Base-by-base conservation (phyloP, 2,888 invertebrate species). In the Idaea straminata region DNA sequence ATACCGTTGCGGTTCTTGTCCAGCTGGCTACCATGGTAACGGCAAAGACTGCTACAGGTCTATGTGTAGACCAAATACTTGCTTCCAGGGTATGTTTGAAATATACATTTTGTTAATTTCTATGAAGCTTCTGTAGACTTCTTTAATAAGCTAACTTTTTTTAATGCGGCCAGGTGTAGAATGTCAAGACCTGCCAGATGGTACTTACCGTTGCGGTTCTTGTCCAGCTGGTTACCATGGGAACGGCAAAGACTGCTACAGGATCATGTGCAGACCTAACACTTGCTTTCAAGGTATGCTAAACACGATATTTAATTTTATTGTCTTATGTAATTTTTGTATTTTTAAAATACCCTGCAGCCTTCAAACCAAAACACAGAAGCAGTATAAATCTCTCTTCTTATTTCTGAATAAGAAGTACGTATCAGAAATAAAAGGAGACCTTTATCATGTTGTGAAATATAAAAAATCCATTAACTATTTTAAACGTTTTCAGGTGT, bases 141-240 rank as follows among this genome's bases (percentile, higher is more conserved):
- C 5, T 7, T 36, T 1, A 36, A 5, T 36, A 4, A 13, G 5
- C 10, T 47, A 7, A 47, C 47, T 7, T 47, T 7, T 7, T 6
- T 10, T 13, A 47, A 7, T 10, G 4, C 65, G 5, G 67, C 5
- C 59, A 91, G 92, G 87, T 70, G 92, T 92, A 0, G 78, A 69
- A 58, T 92, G 92, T 58, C 83, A 83, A 66, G 91, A 91, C 59
- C 66, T 82, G 57, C 74, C 89, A 0, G 89, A 90, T 60, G 92
- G 92, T 0, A 76, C 76, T 60, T 98, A 96, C 88, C 94, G 95
- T 69, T 99, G 99, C 82, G 96, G 96, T 0, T 88, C 96, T 0
- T 99, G 98, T 81, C 98, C 98, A 0, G 86, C 95, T 1, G 98
- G 98, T 35, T 98, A 94, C 84, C 95, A 94, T 0, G 97, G 97